Conservation (phyloP, 2,113 vertebrate genomes). For the Ia io region DNA sequence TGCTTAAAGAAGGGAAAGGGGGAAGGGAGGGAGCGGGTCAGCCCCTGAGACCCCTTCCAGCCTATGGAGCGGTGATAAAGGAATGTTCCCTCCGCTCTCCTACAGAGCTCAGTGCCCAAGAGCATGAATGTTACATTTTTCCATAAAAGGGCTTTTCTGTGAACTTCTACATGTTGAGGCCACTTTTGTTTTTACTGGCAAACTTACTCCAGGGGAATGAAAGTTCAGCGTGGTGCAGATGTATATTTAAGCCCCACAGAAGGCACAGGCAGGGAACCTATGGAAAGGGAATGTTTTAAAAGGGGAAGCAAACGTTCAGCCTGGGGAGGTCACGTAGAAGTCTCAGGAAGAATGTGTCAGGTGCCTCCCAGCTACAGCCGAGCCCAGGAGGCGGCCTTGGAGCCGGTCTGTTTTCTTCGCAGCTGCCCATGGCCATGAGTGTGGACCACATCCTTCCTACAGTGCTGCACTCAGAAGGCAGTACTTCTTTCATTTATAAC, state of each 20-base stretch:
- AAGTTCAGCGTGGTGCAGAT: slow-evolving; percentile 59
- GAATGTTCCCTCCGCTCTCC: neutral
- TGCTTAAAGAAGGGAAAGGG: neutral
- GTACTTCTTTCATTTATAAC: neutral
- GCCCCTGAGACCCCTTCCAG: neutral
- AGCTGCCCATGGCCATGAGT: rapidly evolving
- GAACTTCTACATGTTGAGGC: slow-evolving; percentile 48
- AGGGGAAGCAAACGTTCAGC: neutral
- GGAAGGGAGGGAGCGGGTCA: neutral
- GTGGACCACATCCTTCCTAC: neutral
- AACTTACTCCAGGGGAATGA: slow-evolving; percentile 51
- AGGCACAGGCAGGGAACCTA: neutral
- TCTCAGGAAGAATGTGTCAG: neutral
- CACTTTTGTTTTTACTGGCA: slow-evolving; percentile 69
- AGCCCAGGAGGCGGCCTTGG: neutral
- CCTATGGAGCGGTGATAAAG: neutral
- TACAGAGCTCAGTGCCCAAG: neutral
- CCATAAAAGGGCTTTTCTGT: slow-evolving; percentile 66
- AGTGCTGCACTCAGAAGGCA: rapidly evolving
- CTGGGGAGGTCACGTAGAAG: neutral
- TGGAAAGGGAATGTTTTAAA: neutral
- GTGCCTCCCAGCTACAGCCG: neutral
- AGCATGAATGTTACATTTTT: neutral
- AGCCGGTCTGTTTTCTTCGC: neutral
- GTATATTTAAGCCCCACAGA: slow-evolving; percentile 4